phyloP scores from a whole-genome alignment of 1,140 invertebrate species.

The Delia radicum region DNA sequence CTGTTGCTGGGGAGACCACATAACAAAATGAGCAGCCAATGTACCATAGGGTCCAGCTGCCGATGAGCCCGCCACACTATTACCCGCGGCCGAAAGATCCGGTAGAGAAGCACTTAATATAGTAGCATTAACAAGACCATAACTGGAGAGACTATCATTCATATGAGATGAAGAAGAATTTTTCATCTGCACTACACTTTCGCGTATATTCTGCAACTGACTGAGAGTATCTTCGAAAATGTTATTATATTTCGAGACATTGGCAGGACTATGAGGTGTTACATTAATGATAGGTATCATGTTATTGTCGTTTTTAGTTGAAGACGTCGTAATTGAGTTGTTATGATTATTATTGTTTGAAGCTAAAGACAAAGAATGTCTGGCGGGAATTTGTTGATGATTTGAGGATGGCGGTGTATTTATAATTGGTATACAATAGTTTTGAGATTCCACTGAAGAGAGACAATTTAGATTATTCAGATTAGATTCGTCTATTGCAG shows the following conservation, averaged over 20 bases:
- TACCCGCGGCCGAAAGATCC: constrained; percentile 38
- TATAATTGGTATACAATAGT: constrained; percentile 51
- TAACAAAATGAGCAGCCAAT: constrained; percentile 31
- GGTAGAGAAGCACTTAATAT: constrained; percentile 60
- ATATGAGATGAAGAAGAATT: constrained; percentile 44
- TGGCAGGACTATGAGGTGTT: constrained; percentile 77
- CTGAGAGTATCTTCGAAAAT: constrained; percentile 59
- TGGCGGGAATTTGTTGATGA: background rate
- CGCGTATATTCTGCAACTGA: constrained; percentile 52
- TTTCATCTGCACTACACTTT: constrained; percentile 54
- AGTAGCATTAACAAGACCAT: constrained; percentile 39
- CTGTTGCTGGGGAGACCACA: constrained; percentile 44
- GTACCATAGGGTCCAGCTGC: constrained; percentile 4
- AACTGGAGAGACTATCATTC: constrained; percentile 35
- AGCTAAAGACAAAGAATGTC: background rate
- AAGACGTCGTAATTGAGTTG: background rate
- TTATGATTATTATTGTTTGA: background rate
- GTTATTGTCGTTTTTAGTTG: constrained; percentile 37
- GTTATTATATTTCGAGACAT: constrained; percentile 57
- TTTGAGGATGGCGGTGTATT: constrained; percentile 35
- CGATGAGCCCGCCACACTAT: constrained; percentile 9
- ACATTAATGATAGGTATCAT: constrained; percentile 81
- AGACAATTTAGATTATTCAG: constrained; percentile 12
- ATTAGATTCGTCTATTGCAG: constrained; percentile 8
- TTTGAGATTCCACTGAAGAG: constrained; percentile 42